Evolutionary conservation across 2,888 invertebrate genomes (phyloP).

Genomic region (Cremastobaeus sp.): DNA sequence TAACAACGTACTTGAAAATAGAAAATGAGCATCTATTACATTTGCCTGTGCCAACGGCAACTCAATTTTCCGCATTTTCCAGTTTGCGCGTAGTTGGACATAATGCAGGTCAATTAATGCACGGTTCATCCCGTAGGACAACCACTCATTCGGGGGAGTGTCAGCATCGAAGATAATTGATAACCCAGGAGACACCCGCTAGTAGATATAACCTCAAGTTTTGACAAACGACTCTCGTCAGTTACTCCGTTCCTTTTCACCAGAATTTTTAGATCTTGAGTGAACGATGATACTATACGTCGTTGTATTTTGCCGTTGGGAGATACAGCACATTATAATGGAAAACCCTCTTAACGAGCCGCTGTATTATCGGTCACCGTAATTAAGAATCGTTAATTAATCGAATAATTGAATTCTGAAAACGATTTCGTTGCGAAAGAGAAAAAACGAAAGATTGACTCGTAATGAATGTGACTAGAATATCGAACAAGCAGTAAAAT

Average conservation of each 20-base stretch:
- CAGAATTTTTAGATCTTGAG: constrained; percentile 62
- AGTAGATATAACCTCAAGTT: constrained; percentile 63
- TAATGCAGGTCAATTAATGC: constrained; percentile 54
- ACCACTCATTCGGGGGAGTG: constrained; percentile 37
- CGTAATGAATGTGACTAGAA: no score
- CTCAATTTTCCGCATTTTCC: constrained; percentile 47
- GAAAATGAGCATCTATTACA: constrained; percentile 29
- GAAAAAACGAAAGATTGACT: constrained; percentile 17
- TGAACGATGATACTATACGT: constrained; percentile 68
- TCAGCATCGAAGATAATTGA: constrained; percentile 59
- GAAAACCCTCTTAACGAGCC: constrained; percentile 38
- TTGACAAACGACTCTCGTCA: constrained; percentile 70
- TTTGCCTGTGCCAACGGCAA: constrained; percentile 11
- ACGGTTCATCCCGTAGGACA: constrained; percentile 44
- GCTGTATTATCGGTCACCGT: constrained; percentile 21
- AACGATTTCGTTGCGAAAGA: background rate
- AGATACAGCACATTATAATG: constrained; percentile 43
- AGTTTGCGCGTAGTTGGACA: constrained; percentile 46
- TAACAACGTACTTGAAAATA: constrained; percentile 30
- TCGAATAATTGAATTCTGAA: constrained; percentile 34
- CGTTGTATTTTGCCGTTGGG: constrained; percentile 61
- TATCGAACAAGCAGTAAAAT: no score
- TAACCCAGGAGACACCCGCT: constrained; percentile 63
- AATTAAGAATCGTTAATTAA: constrained; percentile 35
- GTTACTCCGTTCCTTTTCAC: constrained; percentile 66